Base-by-base conservation (phyloP, 2,888 invertebrate genomes). In the Pammene fasciana region DNA sequence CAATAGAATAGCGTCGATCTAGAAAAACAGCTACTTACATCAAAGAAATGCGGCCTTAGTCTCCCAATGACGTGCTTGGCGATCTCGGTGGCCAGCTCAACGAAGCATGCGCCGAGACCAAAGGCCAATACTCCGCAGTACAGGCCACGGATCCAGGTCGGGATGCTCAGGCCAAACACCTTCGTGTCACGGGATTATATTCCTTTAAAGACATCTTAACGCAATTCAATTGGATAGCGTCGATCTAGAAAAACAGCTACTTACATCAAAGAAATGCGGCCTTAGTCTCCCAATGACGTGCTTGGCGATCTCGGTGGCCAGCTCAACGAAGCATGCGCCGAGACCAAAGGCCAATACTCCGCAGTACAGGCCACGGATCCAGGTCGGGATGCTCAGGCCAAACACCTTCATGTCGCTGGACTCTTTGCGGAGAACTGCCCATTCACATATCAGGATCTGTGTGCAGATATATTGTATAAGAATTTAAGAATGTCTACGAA, bases 61-160 rank as follows among this genome's bases (percentile, higher is more conserved):
- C 99, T 94, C n/a, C 99, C 99, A 72, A 99, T 96, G n/a, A 96
- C 95, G 82, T 96, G 97, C 87, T 99, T 99, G 41, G 97, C 96
- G 71, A 98, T 94, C 84, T 99, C 98, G 6, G 97, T 97, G 56
- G 96, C 94, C n/a, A 26, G 4, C 4, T 26, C 1, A 26, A 26
- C 26, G 4, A 26, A 26, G 26, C 26, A 26, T 3, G 26, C 26
- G 26, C 26, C 26, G 26, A 26, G 26, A 4, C 4, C 26, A 26
- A 26, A 26, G 26, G 1, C 93, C 0, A 95, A 95, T 26, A 96
- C 26, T 26, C 26, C 26, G 4, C 26, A 26, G 26, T 26, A 26
- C 4, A 26, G 4, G 1, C 4, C 26, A 26, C 26, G 4, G 4
- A 26, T 26, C 26, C 4, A 26, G 4, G 26, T 26, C 26, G 26